Evolutionary conservation across 2,888 invertebrate species (phyloP).

Genomic region (Xestia xanthographa): DNA sequence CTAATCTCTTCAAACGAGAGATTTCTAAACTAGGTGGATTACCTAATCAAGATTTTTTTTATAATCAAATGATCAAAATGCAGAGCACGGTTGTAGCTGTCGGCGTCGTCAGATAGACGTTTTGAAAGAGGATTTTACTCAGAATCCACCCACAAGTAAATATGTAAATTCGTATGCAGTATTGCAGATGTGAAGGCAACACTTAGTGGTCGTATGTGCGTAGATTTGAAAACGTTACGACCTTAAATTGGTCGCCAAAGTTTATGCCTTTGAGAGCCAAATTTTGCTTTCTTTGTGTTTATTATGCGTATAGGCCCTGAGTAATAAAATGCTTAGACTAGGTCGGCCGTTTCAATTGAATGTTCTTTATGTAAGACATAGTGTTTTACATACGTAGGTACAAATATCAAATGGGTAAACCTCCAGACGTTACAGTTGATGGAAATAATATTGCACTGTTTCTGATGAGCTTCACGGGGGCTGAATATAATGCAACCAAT

Average conservation of each 20-base stretch:
- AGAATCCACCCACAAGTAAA: constrained; percentile 62
- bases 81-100: constrained; percentile 68
- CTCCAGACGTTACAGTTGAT: background rate
- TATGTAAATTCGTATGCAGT: constrained; percentile 77
- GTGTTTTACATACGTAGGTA: background rate
- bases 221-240: constrained; percentile 52
- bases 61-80: constrained; percentile 78
- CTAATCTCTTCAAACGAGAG: constrained; percentile 54
- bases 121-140: constrained; percentile 73
- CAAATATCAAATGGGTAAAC: background rate
- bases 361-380: background rate
- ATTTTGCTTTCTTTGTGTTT: constrained; percentile 5
- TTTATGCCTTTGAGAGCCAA: constrained; percentile 16
- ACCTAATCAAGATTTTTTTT: constrained; percentile 73
- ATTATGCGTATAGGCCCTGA: constrained; percentile 5
- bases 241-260: constrained; percentile 27
- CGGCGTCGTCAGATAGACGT: constrained; percentile 53
- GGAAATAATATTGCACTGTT: background rate
- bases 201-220: constrained; percentile 55
- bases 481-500: background rate
- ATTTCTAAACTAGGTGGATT: constrained; percentile 74
- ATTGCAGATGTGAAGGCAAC: constrained; percentile 68
- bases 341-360: constrained; percentile 11
- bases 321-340: constrained; percentile 6
- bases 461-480: background rate